Evolutionary conservation across 92 coral and sea anemone species (phyloP).

Genomic region (Palythoa grandiflora): DNA sequence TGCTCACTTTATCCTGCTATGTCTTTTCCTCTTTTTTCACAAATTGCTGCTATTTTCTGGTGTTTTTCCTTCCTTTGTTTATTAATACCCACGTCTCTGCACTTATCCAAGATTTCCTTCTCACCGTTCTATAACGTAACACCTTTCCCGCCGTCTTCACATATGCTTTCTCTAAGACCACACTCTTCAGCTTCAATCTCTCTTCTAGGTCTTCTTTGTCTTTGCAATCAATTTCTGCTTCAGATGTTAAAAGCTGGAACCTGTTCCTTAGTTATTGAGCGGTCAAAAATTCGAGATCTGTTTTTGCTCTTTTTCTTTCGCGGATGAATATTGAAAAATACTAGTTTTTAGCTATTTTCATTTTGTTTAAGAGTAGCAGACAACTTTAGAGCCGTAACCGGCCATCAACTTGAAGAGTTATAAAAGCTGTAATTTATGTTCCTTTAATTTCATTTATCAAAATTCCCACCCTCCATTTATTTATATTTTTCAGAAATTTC

Average conservation of each 20-base stretch:
- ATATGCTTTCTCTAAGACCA: too few species aligned
- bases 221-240: neutral
- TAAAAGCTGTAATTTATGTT: too few species aligned
- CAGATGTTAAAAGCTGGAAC: neutral
- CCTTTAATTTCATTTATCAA: too few species aligned
- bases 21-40: conserved; percentile 8
- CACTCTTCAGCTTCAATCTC: neutral
- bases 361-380: too few species aligned
- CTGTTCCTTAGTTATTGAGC: neutral
- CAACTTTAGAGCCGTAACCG: too few species aligned
- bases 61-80: neutral
- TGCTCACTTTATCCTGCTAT: conserved; percentile 13
- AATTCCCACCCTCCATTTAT: too few species aligned
- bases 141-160: neutral
- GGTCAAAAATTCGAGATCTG: too few species aligned
- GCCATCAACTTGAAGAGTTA: too few species aligned
- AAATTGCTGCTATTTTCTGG: conserved; percentile 2
- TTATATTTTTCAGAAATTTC: too few species aligned
- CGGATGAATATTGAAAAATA: too few species aligned
- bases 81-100: neutral
- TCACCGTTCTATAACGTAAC: neutral
- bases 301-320: too few species aligned
- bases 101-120: neutral
- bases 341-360: too few species aligned
- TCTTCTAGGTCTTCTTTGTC: neutral